Conservation (phyloP, 1,140 invertebrate genomes). For the Leptinotarsa texana region DNA sequence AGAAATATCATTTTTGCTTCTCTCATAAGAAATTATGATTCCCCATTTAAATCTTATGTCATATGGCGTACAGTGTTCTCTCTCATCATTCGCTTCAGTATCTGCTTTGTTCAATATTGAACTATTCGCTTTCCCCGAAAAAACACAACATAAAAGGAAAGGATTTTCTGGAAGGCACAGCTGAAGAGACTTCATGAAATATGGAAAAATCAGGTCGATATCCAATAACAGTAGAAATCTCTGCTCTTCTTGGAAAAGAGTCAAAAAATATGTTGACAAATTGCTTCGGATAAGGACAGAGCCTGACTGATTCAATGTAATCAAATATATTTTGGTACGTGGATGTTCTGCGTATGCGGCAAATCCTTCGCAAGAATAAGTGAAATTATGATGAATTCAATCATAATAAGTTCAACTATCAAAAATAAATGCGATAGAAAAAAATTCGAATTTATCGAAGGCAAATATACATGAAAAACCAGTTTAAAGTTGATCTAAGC, state of each 20-base stretch:
- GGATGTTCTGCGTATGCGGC: no score
- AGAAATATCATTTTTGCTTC: no score
- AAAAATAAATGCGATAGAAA: no score
- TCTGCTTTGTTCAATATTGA: background rate
- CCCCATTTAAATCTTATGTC: background rate
- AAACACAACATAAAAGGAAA: background rate
- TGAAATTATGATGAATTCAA: no score
- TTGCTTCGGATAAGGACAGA: background rate
- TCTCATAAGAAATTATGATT: no score
- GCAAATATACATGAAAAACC: no score
- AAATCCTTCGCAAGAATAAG: no score
- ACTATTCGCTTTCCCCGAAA: background rate
- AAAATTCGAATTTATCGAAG: no score
- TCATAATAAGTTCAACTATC: no score
- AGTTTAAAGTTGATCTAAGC: no score
- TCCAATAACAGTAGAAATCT: background rate
- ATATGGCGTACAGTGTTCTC: background rate
- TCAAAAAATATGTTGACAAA: conserved; percentile 1
- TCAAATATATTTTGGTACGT: no score
- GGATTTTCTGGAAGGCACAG: background rate
- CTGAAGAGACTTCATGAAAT: background rate
- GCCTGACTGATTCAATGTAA: background rate
- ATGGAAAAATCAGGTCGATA: conserved; percentile 8
- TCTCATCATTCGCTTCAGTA: background rate
- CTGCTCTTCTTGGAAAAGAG: background rate